Conservation (phyloP, 2,113 vertebrate genomes). For the Tamias sibiricus region DNA sequence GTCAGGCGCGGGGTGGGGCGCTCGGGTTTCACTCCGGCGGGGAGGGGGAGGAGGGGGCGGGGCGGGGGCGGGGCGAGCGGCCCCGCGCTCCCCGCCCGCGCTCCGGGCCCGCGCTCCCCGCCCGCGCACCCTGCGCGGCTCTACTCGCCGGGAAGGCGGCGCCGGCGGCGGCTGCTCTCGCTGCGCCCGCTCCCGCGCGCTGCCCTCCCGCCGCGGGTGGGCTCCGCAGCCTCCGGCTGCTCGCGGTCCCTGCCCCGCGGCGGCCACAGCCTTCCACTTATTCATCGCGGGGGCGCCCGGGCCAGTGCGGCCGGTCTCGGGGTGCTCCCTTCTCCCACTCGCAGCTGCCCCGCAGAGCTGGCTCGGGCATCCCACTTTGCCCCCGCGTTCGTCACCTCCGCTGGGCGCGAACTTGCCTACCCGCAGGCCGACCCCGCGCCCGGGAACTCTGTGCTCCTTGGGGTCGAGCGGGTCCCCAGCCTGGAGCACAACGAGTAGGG, state of each 20-base stretch:
- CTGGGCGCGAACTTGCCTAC: not conserved
- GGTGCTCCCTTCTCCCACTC: not conserved
- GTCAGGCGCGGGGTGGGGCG: not conserved
- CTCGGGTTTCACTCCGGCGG: conserved; percentile 7
- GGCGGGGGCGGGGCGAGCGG: not conserved
- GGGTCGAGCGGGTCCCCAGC: not conserved
- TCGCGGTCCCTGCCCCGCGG: not conserved
- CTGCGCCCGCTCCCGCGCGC: conserved; percentile 10
- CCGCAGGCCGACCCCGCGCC: not conserved
- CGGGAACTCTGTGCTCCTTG: not conserved
- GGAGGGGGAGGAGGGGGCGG: not conserved
- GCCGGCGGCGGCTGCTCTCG: conserved; percentile 54
- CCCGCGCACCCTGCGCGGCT: not conserved
- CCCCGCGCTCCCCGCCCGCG: not conserved
- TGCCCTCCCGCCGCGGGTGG: conserved; percentile 24
- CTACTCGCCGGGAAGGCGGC: conserved; percentile 74
- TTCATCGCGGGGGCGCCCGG: too few species aligned
- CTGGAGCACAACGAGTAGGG: not conserved
- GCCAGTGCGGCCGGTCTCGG: not conserved
- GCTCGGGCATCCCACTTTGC: conserved; percentile 56
- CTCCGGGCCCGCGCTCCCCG: not conserved
- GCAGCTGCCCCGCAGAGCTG: not conserved
- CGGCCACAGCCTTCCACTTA: not conserved
- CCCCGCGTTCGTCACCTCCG: not conserved
- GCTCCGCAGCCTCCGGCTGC: not conserved